Base-by-base conservation (phyloP, 2,797 vertebrate genomes). In the Agapornis canus region DNA sequence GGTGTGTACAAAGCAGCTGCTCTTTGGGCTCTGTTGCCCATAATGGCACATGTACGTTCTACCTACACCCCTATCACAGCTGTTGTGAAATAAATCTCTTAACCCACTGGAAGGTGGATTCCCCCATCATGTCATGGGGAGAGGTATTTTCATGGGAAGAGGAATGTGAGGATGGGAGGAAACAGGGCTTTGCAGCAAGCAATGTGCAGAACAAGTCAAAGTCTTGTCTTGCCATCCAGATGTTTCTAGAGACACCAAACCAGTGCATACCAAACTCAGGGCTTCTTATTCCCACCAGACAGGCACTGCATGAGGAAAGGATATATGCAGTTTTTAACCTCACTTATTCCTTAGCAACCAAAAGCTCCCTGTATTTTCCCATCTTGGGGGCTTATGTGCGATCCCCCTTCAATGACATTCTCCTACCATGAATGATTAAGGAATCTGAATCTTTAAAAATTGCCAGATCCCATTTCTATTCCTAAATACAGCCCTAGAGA, bases 351-450 rank as follows among this genome's bases (percentile, higher is more conserved):
- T 96, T 96, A 96, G 96, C 96, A 97, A 97, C 94, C 12, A 0
- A 96, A 97, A 97, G 88, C 95, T 87, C 93, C 76, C 84, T 73
- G 89, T 86, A 94, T 86, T 96, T 97, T 97, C 95, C 93, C 96
- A 96, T 96, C 94, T 95, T 91, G 79, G 89, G 82, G 52, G 94
- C 94, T 97, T 96, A 97, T 65, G 49, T 73, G 45, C 3, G 91
- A 96, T 96, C 94, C 79, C 68, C 89, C 68, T 45, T 82, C 91
- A 90, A 93, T 91, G 90, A 96, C 94, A 93, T 96, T 97, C 95
- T 96, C 94, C 89, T 76, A 91, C 95, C 95, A 97, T 95, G 95
- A 96, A 96, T 78, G 95, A 96, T 92, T 96, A 96, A 95, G 94
- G 91, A 96, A 97, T 95, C 95, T 77, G 59, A 92, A 95, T 97